Evolutionary conservation across 2,888 invertebrate genomes (phyloP).

Genomic region (Rhagium mordax): DNA sequence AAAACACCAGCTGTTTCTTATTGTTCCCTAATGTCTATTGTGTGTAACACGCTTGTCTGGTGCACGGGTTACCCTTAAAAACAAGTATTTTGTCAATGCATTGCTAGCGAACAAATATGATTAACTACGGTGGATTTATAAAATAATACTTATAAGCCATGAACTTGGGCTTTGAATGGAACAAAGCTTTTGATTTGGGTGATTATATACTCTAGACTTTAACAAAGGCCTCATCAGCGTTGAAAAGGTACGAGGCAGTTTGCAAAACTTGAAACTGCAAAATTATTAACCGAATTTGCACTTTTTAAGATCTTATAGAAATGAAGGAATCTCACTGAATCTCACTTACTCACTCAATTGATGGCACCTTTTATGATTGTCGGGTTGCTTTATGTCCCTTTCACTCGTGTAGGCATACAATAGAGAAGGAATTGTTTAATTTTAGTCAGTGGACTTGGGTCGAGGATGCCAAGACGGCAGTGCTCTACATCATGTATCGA

Average conservation of each 20-base stretch:
- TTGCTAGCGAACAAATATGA: constrained; percentile 23
- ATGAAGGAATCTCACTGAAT: not conserved
- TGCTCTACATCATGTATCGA: too few species aligned
- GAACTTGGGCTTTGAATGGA: constrained; percentile 23
- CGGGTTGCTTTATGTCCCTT: too few species aligned
- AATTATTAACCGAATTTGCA: not conserved
- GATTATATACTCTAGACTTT: constrained; percentile 14
- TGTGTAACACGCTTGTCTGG: constrained; percentile 31
- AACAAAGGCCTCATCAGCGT: constrained; percentile 10
- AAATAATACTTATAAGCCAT: constrained; percentile 16
- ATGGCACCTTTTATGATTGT: too few species aligned
- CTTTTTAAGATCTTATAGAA: not conserved
- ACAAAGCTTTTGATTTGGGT: constrained; percentile 18
- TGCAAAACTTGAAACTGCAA: not conserved
- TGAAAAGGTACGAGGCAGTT: constrained; percentile 1
- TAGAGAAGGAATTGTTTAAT: too few species aligned
- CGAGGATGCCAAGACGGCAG: too few species aligned
- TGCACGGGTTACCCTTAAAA: constrained; percentile 27
- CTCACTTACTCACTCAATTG: too few species aligned
- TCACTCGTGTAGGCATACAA: too few species aligned
- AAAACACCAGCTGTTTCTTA: constrained; percentile 39
- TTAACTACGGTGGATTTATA: constrained; percentile 23
- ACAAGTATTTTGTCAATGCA: constrained; percentile 28
- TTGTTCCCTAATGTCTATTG: constrained; percentile 34
- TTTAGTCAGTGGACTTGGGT: too few species aligned